phyloP scores from a whole-genome alignment of 2,113 vertebrate genomes.

The Drymodes brunneopygia region DNA sequence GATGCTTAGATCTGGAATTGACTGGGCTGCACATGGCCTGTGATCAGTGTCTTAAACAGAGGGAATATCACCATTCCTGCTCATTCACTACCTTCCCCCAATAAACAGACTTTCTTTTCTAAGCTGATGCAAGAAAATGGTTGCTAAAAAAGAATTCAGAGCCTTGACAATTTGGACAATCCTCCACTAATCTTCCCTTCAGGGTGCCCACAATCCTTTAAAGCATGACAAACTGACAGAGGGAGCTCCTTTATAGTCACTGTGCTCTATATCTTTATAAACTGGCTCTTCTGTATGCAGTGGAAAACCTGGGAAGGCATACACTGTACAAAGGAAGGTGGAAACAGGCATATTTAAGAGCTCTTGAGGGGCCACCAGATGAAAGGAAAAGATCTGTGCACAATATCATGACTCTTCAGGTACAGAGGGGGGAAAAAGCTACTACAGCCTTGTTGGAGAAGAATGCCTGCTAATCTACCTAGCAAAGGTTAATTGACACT shows the following conservation, averaged over 20 bases:
- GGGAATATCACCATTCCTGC: not conserved
- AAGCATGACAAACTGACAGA: slow-evolving; percentile 54
- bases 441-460: not conserved
- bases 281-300: not conserved
- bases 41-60: accelerated
- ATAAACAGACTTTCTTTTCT: not conserved
- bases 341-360: not conserved
- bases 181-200: slow-evolving; percentile 54
- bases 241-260: not conserved
- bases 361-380: not conserved
- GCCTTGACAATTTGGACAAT: slow-evolving; percentile 20
- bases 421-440: not conserved
- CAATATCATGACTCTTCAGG: not conserved
- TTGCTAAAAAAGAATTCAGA: slow-evolving; percentile 24
- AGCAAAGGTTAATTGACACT: not conserved
- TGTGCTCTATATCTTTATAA: slow-evolving; percentile 47
- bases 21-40: not conserved
- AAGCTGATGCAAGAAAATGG: not conserved
- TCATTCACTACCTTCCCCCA: not conserved
- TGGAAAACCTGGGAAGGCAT: not conserved
- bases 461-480: not conserved
- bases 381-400: not conserved
- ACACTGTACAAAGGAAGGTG: not conserved
- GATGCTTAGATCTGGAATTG: not conserved
- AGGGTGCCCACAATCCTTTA: slow-evolving; percentile 63